Base-by-base conservation (phyloP, 2,888 invertebrate genomes). In the Noctua janthe region DNA sequence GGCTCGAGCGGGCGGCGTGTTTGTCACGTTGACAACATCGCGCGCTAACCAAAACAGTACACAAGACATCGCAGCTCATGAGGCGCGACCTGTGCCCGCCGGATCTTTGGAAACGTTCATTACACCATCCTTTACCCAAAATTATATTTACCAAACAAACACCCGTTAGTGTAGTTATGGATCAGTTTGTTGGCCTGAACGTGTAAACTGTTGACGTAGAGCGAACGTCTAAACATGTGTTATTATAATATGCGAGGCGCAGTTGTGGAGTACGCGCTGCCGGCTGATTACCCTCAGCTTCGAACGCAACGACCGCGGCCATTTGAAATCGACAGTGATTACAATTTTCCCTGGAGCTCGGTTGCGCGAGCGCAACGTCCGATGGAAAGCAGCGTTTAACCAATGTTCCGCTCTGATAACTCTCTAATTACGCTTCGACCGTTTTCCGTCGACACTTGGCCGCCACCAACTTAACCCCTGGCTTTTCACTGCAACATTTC, bases 321-420 rank as follows among this genome's bases (percentile, higher is more conserved):
- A 92, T 95, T 96, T 94, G 96, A 97, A 97, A 97, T 96, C 96
- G 96, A 97, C 96, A 97, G 97, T 97, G 96, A 96, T 96, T 96
- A 95, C 96, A 95, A 96, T 96, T 97, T 97, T 96, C 97, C 96
- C 96, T 95, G 94, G 94, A 94, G 94, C 94, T 93, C 92, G 93
- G 92, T 95, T 95, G 96, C 95, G 95, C 95, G 94, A 93, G 95
- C 96, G 95, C 96, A 96, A 96, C 94, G 96, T 96, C 95, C 96
- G 97, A 96, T 97, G 96, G 97, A 97, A 97, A 97, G 96, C 96
- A 95, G 94, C 95, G 95, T 96, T 97, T 96, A 96, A 95, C 97
- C 96, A 96, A 97, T 97, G 97, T 96, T 96, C 94, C 94, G 96
- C 96, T 97, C 97, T 97, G 95, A 97, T 97, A 96, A 96, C 95